Base-by-base conservation (phyloP, 2,113 vertebrate species). In the Atrichornis clamosus region DNA sequence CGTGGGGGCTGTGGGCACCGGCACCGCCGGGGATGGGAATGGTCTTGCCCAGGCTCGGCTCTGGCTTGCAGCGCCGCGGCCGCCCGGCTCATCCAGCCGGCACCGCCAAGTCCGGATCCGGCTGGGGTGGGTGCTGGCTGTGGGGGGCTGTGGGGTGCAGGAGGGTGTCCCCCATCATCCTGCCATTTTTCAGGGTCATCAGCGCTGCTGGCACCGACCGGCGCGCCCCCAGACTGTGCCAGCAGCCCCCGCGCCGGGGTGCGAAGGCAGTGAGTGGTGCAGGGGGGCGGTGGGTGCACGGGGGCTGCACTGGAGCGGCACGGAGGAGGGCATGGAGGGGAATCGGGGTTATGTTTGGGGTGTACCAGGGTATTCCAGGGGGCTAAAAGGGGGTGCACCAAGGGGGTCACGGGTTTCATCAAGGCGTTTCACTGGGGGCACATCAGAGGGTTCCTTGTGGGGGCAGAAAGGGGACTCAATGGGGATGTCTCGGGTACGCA, bases 31-130 rank as follows among this genome's bases (percentile, higher is more conserved):
- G 77, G 81, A 95, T 33, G 69, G 16, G 92, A 93, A 89, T 23
- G 15, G 4, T 95, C 96, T 94, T 93, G 92, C 96, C 94, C 90
- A 20, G 90, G 94, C 81, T 93, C 96, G 87, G 94, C 90, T 91
- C 41, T 0, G 35, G 90, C 96, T 95, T 93, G 96, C 84, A 89
- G 37, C 20, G 13, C 68, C 28, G 47, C 53, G 4, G 52, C 52
- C 20, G 23, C 92, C 64, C 20, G 7, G 95, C 90, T 64, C 69
- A 55, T 60, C 87, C 65, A 20, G 26, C 72, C 76, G 8, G 83
- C 86, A 35, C 63, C 30, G 41, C 81, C 59, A 9, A 87, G 49
- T 35, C 37, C 12, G 6, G 65, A 75, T 82, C 50, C 9, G 19
- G 65, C n/a, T 5, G 9, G 28, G 32, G 21, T 28, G 79, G 83